A percentile compares a stretch with the other conserved stretches of the same genome.
Conservation (phyloP, 2,888 invertebrate genomes). For the Sphaerophoria rueppellii region DNA sequence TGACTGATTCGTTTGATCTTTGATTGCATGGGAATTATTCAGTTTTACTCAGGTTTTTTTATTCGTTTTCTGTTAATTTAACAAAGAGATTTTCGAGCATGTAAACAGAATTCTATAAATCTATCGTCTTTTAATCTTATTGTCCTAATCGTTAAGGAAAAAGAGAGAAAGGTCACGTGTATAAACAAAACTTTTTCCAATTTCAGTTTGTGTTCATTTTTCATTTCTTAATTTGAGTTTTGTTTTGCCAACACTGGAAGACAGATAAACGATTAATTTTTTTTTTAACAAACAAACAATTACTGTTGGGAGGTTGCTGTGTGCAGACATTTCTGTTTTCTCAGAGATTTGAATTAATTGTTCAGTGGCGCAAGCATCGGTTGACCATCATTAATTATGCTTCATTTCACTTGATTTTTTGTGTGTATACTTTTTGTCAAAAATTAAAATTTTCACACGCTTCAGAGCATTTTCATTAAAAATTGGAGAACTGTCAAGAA, state of each 20-base stretch:
- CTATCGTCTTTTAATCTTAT: constrained; percentile 33
- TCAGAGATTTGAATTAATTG: constrained; percentile 35
- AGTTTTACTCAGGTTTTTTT: constrained; percentile 15
- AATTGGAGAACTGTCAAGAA: too few relatives aligned
- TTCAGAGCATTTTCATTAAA: too few relatives aligned
- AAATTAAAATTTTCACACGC: constrained; percentile 30
- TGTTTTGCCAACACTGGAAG: constrained; percentile 28
- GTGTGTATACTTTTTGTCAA: neutral
- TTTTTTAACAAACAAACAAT: constrained; percentile 21
- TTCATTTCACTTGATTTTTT: constrained; percentile 36
- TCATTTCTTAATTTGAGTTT: constrained; percentile 28
- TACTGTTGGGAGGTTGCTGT: constrained; percentile 4
- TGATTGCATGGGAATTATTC: constrained; percentile 66
- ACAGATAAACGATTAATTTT: constrained; percentile 41
- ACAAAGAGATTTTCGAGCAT: constrained; percentile 46
- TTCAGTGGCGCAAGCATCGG: constrained; percentile 46
- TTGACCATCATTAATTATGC: constrained; percentile 57
- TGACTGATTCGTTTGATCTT: constrained; percentile 72
- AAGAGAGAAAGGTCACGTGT: constrained; percentile 56
- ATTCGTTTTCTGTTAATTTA: neutral
- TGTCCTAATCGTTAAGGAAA: constrained; percentile 22
- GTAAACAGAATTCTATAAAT: constrained; percentile 13
- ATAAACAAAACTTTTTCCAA: constrained; percentile 38
- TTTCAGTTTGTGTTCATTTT: constrained; percentile 24
- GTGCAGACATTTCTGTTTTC: constrained; percentile 3